Base-by-base conservation (phyloP, 1,140 invertebrate genomes). In the Plutomurus gul region DNA sequence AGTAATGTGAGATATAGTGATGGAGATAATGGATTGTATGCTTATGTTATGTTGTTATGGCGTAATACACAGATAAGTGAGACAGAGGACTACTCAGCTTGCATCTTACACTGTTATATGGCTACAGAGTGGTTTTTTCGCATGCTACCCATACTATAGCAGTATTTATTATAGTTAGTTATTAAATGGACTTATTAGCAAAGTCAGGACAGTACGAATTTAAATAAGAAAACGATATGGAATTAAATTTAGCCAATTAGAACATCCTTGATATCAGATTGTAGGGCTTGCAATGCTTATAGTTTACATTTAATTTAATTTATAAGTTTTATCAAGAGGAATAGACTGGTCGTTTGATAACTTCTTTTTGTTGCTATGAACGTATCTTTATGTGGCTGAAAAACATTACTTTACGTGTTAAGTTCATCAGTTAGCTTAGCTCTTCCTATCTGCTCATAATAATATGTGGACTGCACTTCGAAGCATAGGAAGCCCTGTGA, bases 171-270 rank as follows among this genome's bases (percentile, higher is more conserved):
- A n/a, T n/a, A n/a, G n/a, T n/a, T n/a, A n/a, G n/a, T n/a, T n/a
- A n/a, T n/a, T n/a, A n/a, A n/a, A n/a, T n/a, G n/a, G n/a, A n/a
- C n/a, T n/a, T n/a, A n/a, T n/a, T n/a, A n/a, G n/a, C n/a, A n/a
- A n/a, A n/a, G n/a, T n/a, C n/a, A n/a, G n/a, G n/a, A n/a, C n/a
- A n/a, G n/a, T n/a, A n/a, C n/a, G n/a, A n/a, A n/a, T n/a, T 79
- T 79, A 49, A 74, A 79, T 79, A 79, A 79, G 75, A 79, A 73
- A 75, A 51, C 71, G 10, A 65, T 79, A 10, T 27, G 65, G 72
- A 74, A 56, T 73, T 73, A 33, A 72, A 78, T 78, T 78, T 49
- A 43, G 37, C 77, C 77, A 78, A 78, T 78, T 78, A 78, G 60
- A 70, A 73, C 77, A 78, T 78, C 77, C 77, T 49, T 47, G 76